Base-by-base conservation (phyloP, 2,113 vertebrate genomes). In the Vanacampus margaritifer region DNA sequence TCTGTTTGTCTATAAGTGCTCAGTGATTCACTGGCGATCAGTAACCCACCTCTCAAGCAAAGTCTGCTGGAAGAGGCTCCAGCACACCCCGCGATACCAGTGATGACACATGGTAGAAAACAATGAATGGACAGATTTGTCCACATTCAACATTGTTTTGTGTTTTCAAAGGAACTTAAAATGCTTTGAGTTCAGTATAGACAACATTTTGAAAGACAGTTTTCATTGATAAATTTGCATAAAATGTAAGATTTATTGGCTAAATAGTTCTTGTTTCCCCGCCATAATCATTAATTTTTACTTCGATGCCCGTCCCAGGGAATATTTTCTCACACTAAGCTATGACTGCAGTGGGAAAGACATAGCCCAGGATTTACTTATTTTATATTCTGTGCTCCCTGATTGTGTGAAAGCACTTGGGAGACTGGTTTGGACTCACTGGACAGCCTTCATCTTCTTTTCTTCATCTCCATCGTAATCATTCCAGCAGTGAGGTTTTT, bases 401-500 rank as follows among this genome's bases (percentile, higher is more conserved):
- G 43, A 11, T 61, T 39, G 36, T 14, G 11, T 13, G 16, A 69
- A 23, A 59, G 21, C 1, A 45, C 14, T 14, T 54, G 35, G 57
- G 46, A 45, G 51, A 63, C 9, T 62, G 59, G 37, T 58, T 58
- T 59, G 37, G 56, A 76, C 68, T 66, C 17, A 50, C 58, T n/a
- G 75, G 75, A 24, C 51, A 63, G 13, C 59, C 63, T 58, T 10
- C 17, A 46, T 67, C 35, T 48, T 43, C n/a, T 48, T 68, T 50
- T 43, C 61, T 41, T 65, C 70, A 65, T 73, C 62, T 65, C 69
- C 63, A 16, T 69, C 75, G 64, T 36, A 48, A 50, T 75, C 65
- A 45, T 54, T 81, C 72, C 71, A 69, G 71, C 70, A 68, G 75
- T 28, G 72, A 80, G 28, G 76, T 66, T 73, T 80, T 84, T 79